phyloP scores from a whole-genome alignment of 2,113 vertebrate species.

The Martes martes region DNA sequence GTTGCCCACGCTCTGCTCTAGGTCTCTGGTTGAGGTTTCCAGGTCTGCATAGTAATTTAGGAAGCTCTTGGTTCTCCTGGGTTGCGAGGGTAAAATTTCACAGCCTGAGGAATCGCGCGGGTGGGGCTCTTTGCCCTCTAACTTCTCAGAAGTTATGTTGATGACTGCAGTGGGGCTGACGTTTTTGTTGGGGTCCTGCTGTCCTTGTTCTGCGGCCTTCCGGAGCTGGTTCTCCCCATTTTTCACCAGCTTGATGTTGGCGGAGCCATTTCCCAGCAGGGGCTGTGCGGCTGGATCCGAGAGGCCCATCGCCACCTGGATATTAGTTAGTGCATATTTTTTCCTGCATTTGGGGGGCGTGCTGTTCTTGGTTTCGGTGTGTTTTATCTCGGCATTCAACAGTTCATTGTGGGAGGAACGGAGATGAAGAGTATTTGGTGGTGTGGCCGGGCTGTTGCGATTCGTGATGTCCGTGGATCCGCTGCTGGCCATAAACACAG shows the following conservation, averaged over 20 bases:
- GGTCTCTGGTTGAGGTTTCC: constrained; percentile 84
- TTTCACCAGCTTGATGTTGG: constrained; percentile 96
- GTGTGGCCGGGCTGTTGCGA: constrained; percentile 84
- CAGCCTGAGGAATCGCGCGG: constrained; percentile 75
- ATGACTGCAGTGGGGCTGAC: constrained; percentile 77
- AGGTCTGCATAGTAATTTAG: constrained; percentile 92
- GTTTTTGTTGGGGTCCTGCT: constrained; percentile 91
- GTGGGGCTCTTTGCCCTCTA: constrained; percentile 88
- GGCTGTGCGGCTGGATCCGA: constrained; percentile 86
- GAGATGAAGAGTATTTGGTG: constrained; percentile 93
- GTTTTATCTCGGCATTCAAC: constrained; percentile 91
- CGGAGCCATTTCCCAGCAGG: constrained; percentile 86
- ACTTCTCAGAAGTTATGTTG: constrained; percentile 88
- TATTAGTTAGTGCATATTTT: constrained; percentile 91
- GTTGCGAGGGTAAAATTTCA: constrained; percentile 81
- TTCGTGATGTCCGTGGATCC: constrained; percentile 88
- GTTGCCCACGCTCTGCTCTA: constrained; percentile 77
- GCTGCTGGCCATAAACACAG: constrained; percentile 92
- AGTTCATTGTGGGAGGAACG: constrained; percentile 96
- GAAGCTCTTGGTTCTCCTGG: constrained; percentile 95
- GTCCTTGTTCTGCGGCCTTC: constrained; percentile 90
- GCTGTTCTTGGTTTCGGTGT: constrained; percentile 87
- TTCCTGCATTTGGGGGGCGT: constrained; percentile 94
- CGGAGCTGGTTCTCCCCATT: constrained; percentile 98
- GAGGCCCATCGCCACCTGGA: constrained; percentile 93